A percentile compares a stretch with the other conserved stretches of the same genome.
Evolutionary conservation across 2,113 vertebrate genomes (phyloP).

Genomic region (Syngnathoides biaculeatus): DNA sequence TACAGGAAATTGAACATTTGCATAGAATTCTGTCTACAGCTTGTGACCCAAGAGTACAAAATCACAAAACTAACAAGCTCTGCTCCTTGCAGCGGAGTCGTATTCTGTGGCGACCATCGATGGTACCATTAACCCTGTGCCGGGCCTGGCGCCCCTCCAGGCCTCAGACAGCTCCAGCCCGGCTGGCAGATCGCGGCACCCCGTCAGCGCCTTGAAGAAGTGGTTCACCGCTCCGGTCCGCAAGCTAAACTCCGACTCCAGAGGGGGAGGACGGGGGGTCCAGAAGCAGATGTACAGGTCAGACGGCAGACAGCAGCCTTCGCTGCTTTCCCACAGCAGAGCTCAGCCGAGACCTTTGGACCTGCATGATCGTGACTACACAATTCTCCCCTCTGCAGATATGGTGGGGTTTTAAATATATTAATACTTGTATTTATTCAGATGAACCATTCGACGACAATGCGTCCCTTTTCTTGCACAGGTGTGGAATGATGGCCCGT

Average conservation of each 20-base stretch:
- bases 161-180: conserved; percentile 75
- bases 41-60: conserved; percentile 44
- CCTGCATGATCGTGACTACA: conserved; percentile 26
- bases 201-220: conserved; percentile 76
- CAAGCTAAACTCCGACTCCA: conserved; percentile 66
- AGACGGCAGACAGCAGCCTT: conserved; percentile 43
- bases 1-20: conserved; percentile 64
- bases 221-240: conserved; percentile 79
- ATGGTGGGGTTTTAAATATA: conserved; percentile 42
- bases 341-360: conserved; percentile 52
- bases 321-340: conserved; percentile 40
- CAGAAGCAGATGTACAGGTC: conserved; percentile 62
- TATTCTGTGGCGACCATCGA: conserved; percentile 79
- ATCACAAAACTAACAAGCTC: background rate
- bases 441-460: background rate
- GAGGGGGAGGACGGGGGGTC: conserved; percentile 48
- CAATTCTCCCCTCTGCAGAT: conserved; percentile 41
- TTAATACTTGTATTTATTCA: background rate
- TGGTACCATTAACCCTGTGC: conserved; percentile 73
- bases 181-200: conserved; percentile 66
- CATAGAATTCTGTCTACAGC: conserved; percentile 40
- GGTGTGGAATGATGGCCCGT: conserved; percentile 36
- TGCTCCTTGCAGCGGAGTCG: conserved; percentile 66
- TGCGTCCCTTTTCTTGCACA: conserved; percentile 32
- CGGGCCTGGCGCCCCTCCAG: conserved; percentile 70